Conservation (phyloP, 2,888 invertebrate species). For the Pristionchus maxplancki region DNA sequence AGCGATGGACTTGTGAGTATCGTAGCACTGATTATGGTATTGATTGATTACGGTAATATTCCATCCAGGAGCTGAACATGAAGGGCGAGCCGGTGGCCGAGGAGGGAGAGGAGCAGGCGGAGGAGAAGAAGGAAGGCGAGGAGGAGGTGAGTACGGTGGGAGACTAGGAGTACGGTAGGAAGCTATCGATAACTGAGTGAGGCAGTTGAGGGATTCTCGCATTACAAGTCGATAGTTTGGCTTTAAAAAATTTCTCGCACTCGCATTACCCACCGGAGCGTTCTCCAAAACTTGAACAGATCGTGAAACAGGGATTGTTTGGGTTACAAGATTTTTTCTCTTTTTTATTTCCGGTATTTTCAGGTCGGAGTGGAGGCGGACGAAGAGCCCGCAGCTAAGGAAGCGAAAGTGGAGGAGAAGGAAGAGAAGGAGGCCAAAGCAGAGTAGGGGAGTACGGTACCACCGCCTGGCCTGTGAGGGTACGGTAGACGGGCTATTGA, state of each 20-base stretch:
- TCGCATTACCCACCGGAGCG: too few species aligned
- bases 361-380: not conserved
- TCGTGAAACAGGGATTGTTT: too few species aligned
- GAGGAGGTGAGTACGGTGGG: not conserved
- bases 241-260: too few species aligned
- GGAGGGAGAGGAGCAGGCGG: conserved; percentile 2
- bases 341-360: too few species aligned
- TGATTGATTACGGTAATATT: not conserved
- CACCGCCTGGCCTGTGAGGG: not conserved
- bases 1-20: too few species aligned
- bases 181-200: not conserved
- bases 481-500: not conserved
- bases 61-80: conserved; percentile 1
- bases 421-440: not conserved
- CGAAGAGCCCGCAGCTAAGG: not conserved
- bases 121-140: not conserved
- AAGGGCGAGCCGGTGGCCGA: not conserved
- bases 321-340: too few species aligned
- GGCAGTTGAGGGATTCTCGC: not conserved
- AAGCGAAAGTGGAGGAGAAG: conserved; percentile 6
- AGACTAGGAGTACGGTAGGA: too few species aligned
- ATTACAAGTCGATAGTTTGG: too few species aligned
- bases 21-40: not conserved
- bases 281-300: too few species aligned
- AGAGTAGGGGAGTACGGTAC: not conserved